These are phyloP conservation scores for Limnephilus marmoratus DNA, from an alignment of 2,888 invertebrate genomes.

Conservation along the genomic window DNA sequence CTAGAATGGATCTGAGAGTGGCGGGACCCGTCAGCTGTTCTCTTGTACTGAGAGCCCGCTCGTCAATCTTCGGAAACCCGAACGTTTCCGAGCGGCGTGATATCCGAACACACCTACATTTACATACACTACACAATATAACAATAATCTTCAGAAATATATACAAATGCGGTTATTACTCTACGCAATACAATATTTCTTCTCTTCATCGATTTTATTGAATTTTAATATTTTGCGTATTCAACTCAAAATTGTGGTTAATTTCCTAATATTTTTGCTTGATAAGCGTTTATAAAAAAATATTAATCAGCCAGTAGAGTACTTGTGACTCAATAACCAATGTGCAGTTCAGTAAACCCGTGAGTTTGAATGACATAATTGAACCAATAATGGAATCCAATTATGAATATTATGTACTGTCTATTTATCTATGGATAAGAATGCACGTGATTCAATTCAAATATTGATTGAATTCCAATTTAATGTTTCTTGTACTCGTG, in stretches of 20 bases:
- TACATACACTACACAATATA: no score
- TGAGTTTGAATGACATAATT: constrained; percentile 29
- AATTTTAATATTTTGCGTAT: neutral
- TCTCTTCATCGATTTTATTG: neutral
- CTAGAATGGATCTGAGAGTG: no score
- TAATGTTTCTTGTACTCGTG: neutral
- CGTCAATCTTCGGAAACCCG: no score
- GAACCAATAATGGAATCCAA: constrained; percentile 6
- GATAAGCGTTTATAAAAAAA: neutral
- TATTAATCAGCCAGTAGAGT: neutral
- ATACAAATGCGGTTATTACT: neutral
- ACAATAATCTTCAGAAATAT: no score
- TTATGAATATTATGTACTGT: neutral
- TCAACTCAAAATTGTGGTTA: neutral
- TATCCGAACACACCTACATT: no score
- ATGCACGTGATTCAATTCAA: neutral
- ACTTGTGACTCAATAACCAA: neutral
- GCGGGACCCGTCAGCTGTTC: no score
- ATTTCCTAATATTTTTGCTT: neutral
- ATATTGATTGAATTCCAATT: neutral
- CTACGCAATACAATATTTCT: neutral
- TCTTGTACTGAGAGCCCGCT: no score
- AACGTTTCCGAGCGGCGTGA: no score
- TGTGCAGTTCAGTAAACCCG: constrained; percentile 2
- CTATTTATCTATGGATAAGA: neutral